These are phyloP conservation scores for Hydriomena furcata DNA, from an alignment of 2,888 invertebrate genomes.

Conservation along the genomic window DNA sequence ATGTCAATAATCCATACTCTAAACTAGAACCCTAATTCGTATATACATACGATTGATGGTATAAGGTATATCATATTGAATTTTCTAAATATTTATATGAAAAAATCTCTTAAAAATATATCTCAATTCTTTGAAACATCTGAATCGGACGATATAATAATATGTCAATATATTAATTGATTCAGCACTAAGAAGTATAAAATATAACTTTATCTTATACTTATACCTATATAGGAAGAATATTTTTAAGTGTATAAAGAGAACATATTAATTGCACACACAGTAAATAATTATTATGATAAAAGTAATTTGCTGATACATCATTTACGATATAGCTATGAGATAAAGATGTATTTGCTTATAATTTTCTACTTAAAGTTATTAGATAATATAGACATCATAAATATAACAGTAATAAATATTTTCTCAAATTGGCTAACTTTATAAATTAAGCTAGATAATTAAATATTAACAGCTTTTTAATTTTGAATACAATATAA, in stretches of 20 bases:
- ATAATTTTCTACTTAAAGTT: constrained; percentile 21
- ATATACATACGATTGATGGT: constrained; percentile 64
- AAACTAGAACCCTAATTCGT: constrained; percentile 66
- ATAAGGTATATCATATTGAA: constrained; percentile 62
- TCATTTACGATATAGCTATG: constrained; percentile 23
- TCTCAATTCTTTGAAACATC: constrained; percentile 68
- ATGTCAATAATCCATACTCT: constrained; percentile 49
- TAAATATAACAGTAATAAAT: constrained; percentile 30
- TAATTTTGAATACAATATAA: constrained; percentile 36
- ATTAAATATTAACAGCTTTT: constrained; percentile 46
- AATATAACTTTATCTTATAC: constrained; percentile 74
- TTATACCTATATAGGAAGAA: constrained; percentile 74
- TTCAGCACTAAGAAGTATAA: constrained; percentile 62
- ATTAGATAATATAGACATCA: constrained; percentile 22
- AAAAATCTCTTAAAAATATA: constrained; percentile 82
- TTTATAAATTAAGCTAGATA: constrained; percentile 49
- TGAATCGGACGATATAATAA: constrained; percentile 52
- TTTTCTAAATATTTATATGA: constrained; percentile 72
- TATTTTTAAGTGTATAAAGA: constrained; percentile 67
- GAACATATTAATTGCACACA: constrained; percentile 48
- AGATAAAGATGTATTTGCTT: constrained; percentile 21
- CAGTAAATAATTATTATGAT: constrained; percentile 50
- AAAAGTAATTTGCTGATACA: constrained; percentile 42
- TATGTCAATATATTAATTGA: constrained; percentile 61
- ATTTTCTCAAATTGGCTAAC: constrained; percentile 35